Conservation (phyloP, 2,113 vertebrate genomes). For the Melanocharis versteri region DNA sequence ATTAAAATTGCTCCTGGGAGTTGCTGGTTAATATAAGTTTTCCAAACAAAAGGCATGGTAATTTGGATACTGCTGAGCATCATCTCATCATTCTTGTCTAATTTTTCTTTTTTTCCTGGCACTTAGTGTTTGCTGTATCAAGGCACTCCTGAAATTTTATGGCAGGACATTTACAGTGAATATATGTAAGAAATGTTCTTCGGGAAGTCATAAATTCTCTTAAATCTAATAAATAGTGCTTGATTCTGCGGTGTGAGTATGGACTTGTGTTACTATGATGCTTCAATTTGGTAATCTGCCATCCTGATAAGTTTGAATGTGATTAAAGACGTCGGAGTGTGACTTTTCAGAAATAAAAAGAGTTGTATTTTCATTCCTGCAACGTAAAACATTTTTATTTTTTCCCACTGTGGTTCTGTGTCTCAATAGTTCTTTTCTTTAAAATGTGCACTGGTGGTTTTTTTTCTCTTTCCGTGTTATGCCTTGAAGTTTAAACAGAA, state of each 20-base stretch:
- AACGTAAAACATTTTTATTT: not conserved
- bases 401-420: not conserved
- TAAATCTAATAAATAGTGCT: not conserved
- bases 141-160: not conserved
- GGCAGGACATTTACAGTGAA: not conserved
- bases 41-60: not conserved
- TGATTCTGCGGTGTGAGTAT: not conserved
- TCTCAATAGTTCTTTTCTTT: not conserved
- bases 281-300: not conserved
- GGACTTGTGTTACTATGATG: rapidly evolving
- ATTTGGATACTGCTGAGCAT: not conserved
- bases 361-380: not conserved
- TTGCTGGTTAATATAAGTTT: not conserved
- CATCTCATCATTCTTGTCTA: not conserved
- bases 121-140: rapidly evolving
- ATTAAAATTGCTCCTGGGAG: not conserved
- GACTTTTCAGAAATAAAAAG: not conserved
- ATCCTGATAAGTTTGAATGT: not conserved
- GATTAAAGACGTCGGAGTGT: not conserved
- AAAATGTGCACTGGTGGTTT: rapidly evolving
- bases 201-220: not conserved
- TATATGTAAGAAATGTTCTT: not conserved
- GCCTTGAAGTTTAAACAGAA: not conserved
- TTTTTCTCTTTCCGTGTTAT: not conserved
- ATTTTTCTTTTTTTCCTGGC: no score